Conservation (phyloP, 2,113 vertebrate species). For the Misgurnus mizolepis region DNA sequence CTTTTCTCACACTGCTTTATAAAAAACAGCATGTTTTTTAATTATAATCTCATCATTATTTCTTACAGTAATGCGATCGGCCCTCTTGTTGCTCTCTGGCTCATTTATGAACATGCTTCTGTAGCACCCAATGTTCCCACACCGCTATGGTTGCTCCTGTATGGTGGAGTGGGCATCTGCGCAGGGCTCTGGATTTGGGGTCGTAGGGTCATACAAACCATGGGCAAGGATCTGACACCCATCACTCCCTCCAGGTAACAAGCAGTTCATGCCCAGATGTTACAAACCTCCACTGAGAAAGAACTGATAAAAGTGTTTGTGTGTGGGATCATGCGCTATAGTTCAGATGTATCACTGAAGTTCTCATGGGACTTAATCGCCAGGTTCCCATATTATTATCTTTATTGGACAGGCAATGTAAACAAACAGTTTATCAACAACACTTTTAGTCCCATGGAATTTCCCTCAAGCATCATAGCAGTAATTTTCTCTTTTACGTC, state of each 20-base stretch:
- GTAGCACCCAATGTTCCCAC: slow-evolving; percentile 79
- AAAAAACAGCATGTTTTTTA: too few species aligned
- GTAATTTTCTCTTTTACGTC: not conserved
- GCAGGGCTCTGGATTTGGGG: slow-evolving; percentile 95
- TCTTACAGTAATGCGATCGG: slow-evolving; percentile 91
- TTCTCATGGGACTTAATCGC: slow-evolving; percentile 32
- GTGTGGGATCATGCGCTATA: slow-evolving; percentile 21
- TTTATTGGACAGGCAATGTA: slow-evolving; percentile 18
- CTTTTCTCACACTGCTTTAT: too few species aligned
- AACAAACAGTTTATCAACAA: slow-evolving; percentile 30
- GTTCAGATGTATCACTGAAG: not conserved
- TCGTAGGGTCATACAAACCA: slow-evolving; percentile 94
- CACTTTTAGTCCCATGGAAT: not conserved
- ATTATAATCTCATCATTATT: not conserved
- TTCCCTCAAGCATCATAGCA: not conserved
- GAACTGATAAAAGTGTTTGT: not conserved
- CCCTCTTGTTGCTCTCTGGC: slow-evolving; percentile 88
- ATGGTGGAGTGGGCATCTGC: slow-evolving; percentile 90
- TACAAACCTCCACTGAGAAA: not conserved
- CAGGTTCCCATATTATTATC: slow-evolving; percentile 28
- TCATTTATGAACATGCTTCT: slow-evolving; percentile 80
- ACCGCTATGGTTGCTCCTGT: slow-evolving; percentile 92
- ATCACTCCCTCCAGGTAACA: slow-evolving; percentile 94
- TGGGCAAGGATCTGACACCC: slow-evolving; percentile 96
- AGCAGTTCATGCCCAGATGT: not conserved